Conservation (phyloP, 2,113 vertebrate species). For the Phycodurus eques region DNA sequence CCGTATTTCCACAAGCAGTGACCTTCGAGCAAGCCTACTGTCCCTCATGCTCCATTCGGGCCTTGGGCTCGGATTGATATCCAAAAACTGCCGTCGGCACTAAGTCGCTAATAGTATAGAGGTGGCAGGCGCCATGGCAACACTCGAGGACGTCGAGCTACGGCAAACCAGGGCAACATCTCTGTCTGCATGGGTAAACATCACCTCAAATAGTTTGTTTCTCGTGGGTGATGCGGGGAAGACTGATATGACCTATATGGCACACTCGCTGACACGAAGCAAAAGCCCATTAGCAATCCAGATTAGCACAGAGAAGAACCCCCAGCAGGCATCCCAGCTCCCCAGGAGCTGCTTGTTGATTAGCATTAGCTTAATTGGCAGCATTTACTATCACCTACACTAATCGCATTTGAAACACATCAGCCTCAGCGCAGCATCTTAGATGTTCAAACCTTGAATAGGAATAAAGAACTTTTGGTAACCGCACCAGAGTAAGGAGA, state of each 20-base stretch:
- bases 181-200: constrained; percentile 29
- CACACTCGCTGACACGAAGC: constrained; percentile 47
- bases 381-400: constrained; percentile 20
- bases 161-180: constrained; percentile 5
- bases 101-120: constrained; percentile 2
- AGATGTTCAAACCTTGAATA: constrained; percentile 24
- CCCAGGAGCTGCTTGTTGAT: constrained; percentile 13
- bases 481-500: constrained; percentile 13
- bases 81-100: constrained; percentile 2
- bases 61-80: constrained; percentile 6
- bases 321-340: constrained; percentile 5
- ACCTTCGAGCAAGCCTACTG: background rate
- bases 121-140: constrained; percentile 47
- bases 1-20: background rate
- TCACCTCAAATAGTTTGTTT: constrained; percentile 23
- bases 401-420: constrained; percentile 32
- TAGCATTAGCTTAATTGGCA: constrained; percentile 15
- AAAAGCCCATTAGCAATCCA: constrained; percentile 48
- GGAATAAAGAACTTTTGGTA: constrained; percentile 1
- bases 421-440: constrained; percentile 14
- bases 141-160: constrained; percentile 7
- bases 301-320: constrained; percentile 37
- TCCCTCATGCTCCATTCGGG: background rate
- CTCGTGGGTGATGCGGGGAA: constrained; percentile 27
- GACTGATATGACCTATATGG: constrained; percentile 22